phyloP scores from a whole-genome alignment of 2,888 invertebrate genomes.

The Brachyopa scutellaris region DNA sequence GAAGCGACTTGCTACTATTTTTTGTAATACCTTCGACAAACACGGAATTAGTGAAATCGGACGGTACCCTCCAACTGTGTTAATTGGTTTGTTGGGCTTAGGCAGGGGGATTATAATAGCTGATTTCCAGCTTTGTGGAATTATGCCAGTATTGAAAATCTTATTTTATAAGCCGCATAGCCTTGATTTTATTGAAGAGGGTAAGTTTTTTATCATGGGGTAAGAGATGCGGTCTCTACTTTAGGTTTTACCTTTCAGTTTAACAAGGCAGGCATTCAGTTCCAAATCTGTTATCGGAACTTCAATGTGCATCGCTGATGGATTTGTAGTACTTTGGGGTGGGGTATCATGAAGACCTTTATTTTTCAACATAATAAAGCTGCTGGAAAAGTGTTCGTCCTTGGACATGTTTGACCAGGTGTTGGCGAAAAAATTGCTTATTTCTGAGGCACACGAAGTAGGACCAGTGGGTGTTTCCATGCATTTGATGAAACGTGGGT shows the following conservation, averaged over 20 bases:
- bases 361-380: background rate
- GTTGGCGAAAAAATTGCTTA: too few relatives aligned
- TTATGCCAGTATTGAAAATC: too few relatives aligned
- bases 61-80: too few relatives aligned
- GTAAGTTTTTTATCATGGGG: constrained; percentile 2
- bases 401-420: background rate
- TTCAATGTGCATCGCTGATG: background rate
- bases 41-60: too few relatives aligned
- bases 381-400: background rate
- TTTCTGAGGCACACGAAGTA: too few relatives aligned
- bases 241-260: constrained; percentile 4
- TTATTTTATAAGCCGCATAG: too few relatives aligned
- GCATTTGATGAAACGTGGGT: too few relatives aligned
- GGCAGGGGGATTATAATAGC: too few relatives aligned
- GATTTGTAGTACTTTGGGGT: background rate
- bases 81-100: too few relatives aligned
- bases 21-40: background rate
- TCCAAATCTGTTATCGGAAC: background rate
- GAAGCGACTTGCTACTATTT: background rate
- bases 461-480: too few relatives aligned
- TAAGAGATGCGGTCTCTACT: constrained; percentile 1
- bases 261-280: background rate
- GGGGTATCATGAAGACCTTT: background rate
- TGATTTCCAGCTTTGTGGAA: too few relatives aligned
- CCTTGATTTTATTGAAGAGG: too few relatives aligned